Base-by-base conservation (phyloP, 2,113 vertebrate genomes). In the Galbula dea region DNA sequence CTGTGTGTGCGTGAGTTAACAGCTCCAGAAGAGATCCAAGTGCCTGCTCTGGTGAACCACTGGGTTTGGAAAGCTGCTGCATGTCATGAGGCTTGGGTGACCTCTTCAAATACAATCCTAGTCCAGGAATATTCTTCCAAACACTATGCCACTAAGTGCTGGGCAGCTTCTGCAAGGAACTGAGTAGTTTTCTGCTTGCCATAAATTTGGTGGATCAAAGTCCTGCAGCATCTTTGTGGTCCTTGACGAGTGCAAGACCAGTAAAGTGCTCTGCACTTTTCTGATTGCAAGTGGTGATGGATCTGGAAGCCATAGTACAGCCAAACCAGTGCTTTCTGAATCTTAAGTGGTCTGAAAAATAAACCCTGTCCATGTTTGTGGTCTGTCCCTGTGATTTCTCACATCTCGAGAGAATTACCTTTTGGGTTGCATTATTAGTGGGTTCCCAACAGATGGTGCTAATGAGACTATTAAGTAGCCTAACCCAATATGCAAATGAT, bases 361-460 rank as follows among this genome's bases (percentile, higher is more conserved):
- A 58, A 62, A 72, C 14, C 36, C 57, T 41, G 34, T 16, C 32
- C 9, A 4, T 9, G 19, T 19, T 41, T 20, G 5, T 12, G 51
- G 12, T 18, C 54, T 52, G 1, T 49, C n/a, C 66, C 32, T 15
- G 72, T 12, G 22, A 61, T 88, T 89, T 78, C 30, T 52, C 39
- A 3, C 15, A 24, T 89, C 59, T 87, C 11, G 2, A 30, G 77
- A 79, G 36, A 51, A 32, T 55, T 77, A 83, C 92, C 89, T 88
- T 83, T 36, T 23, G 30, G 65, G 24, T 55, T 96, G 93, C 79
- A 91, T 91, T 95, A 91, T 92, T 93, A 85, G 39, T 4, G 20
- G 92, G 90, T 87, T 95, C 89, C 93, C 93, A 95, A 94, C 79
- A 96, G 93, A 92, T 89, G 88, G 88, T 88, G 91, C 92, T 93